A percentile compares a stretch with the other conserved stretches of the same genome.
Evolutionary conservation across 2,113 vertebrate genomes (phyloP).

Genomic region (Turnix velox): DNA sequence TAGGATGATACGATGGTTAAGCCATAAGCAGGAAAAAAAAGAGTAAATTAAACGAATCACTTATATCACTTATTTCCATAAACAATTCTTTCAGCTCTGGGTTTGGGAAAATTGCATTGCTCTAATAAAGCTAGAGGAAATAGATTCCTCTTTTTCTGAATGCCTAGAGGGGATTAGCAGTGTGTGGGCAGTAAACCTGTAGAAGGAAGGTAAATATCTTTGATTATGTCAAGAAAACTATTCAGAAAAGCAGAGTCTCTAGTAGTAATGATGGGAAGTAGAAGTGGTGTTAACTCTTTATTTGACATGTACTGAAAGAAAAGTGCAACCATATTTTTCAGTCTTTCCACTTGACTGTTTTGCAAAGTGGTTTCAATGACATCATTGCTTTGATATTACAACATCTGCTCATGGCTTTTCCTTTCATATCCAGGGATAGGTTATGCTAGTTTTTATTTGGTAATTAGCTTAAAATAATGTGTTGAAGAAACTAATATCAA

Average conservation of each 20-base stretch:
- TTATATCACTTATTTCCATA: conserved; percentile 2
- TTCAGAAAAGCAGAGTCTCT: neutral
- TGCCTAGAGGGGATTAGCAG: neutral
- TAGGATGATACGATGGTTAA: neutral
- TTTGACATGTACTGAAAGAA: neutral
- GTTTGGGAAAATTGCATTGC: neutral
- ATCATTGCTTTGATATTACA: neutral
- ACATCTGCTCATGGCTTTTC: neutral
- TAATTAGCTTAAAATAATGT: neutral
- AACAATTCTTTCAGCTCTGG: neutral
- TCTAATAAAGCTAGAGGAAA: neutral
- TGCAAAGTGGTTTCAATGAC: neutral
- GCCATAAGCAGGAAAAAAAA: neutral
- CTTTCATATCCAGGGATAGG: neutral
- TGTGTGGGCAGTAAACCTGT: neutral
- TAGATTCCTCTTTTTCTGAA: neutral
- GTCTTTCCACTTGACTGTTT: neutral
- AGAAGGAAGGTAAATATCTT: neutral
- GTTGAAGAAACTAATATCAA: neutral
- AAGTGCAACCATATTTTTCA: neutral
- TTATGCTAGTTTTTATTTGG: neutral
- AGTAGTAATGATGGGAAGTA: neutral
- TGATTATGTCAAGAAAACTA: neutral
- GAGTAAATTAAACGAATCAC: neutral
- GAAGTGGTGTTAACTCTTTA: neutral